Percentiles rank a stretch among this genome's conserved stretches.
These are phyloP conservation scores for Eleginops maclovinus DNA, from an alignment of 2,113 vertebrate species.

Conservation along the genomic window DNA sequence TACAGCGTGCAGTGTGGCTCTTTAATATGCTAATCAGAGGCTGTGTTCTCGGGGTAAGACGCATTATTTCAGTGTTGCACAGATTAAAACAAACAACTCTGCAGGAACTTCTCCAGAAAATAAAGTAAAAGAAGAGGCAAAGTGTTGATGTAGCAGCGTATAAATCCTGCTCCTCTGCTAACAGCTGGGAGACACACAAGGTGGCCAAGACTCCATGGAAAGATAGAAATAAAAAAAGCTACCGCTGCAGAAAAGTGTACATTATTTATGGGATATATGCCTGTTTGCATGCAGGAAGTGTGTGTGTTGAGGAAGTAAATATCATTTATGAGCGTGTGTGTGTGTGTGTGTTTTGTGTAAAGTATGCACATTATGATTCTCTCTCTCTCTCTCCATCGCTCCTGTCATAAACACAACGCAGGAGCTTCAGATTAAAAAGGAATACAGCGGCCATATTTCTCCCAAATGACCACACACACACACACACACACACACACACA, in stretches of 20 bases:
- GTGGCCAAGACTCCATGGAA: conserved; percentile 9
- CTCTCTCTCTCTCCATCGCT: conserved; percentile 10
- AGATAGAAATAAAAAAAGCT: conserved; percentile 6
- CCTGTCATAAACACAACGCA: conserved; percentile 59
- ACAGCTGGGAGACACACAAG: conserved; percentile 57
- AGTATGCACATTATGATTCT: conserved; percentile 30
- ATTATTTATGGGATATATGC: conserved; percentile 39
- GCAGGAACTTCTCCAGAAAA: conserved; percentile 25
- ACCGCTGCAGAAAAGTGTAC: conserved; percentile 29
- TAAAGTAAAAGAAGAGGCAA: conserved; percentile 44
- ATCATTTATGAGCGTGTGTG: conserved; percentile 32
- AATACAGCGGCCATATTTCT: conserved; percentile 54
- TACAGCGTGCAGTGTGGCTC: neutral
- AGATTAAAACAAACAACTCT: conserved; percentile 5
- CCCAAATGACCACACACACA: conserved; percentile 24
- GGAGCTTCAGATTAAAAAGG: conserved; percentile 37
- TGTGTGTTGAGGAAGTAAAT: neutral
- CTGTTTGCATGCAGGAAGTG: conserved; percentile 7
- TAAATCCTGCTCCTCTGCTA: conserved; percentile 25
- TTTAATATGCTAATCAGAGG: conserved; percentile 39
- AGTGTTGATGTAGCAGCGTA: conserved; percentile 56
- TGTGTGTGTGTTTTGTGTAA: conserved; percentile 33
- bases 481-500: conserved; percentile 19
- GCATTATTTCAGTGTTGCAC: neutral
- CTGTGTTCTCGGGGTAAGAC: too few relatives aligned